Conservation (phyloP, 2,797 vertebrate genomes). For the Siniperca undulata region DNA sequence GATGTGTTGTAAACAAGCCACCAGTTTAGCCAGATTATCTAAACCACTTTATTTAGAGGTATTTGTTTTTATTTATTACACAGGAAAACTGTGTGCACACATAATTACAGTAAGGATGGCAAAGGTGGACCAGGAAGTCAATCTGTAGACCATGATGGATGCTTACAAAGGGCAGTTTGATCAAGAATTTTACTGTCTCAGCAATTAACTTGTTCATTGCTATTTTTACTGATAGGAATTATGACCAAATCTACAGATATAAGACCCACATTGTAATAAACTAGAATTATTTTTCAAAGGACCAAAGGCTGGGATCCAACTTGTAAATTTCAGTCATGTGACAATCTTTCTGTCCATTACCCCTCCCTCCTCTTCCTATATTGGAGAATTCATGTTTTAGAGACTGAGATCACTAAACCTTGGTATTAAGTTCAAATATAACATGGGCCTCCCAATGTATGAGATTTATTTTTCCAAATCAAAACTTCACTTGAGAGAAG, state of each 20-base stretch:
- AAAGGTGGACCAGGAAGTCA: background rate
- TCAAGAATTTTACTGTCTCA: too few species aligned
- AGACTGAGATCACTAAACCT: conserved; percentile 12
- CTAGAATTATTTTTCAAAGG: background rate
- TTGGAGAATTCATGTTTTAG: conserved; percentile 1
- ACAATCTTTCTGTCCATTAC: background rate
- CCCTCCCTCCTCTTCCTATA: background rate
- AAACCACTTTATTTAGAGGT: background rate
- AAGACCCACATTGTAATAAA: background rate
- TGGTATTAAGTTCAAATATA: conserved; percentile 19
- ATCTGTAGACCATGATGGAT: background rate
- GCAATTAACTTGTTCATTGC: too few species aligned
- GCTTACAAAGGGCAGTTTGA: too few species aligned
- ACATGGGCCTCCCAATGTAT: conserved; percentile 17
- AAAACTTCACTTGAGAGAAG: conserved; percentile 32
- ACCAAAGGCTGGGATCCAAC: background rate
- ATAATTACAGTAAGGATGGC: background rate
- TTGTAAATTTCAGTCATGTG: background rate
- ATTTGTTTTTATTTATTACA: background rate
- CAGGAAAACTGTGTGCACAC: background rate
- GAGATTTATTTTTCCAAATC: conserved; percentile 41
- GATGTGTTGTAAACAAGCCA: background rate
- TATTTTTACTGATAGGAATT: background rate
- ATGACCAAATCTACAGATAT: background rate
- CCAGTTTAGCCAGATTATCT: background rate